Conservation (phyloP, 2,113 vertebrate genomes). For the Ictalurus furcatus region DNA sequence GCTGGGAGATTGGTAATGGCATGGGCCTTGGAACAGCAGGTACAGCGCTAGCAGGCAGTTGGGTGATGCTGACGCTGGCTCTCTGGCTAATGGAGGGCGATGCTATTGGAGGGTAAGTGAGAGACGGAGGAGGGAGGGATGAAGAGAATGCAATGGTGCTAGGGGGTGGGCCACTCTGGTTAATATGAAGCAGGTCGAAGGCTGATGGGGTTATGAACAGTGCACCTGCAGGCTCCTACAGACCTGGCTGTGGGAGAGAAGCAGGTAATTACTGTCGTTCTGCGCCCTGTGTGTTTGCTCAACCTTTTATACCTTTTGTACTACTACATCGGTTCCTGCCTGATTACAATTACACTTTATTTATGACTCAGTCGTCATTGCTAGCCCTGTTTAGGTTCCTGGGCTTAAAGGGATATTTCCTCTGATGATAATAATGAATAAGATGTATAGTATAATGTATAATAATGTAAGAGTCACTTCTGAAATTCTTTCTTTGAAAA, state of each 20-base stretch:
- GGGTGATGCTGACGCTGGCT: conserved; percentile 36
- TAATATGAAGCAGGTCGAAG: conserved; percentile 55
- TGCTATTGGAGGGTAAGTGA: conserved; percentile 21
- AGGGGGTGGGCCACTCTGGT: conserved; percentile 48
- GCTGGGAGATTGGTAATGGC: conserved; percentile 35
- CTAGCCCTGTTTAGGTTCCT: not conserved
- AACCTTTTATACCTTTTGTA: conserved; percentile 31
- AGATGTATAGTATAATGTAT: too few species aligned
- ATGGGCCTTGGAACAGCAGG: conserved; percentile 21
- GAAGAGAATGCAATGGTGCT: not conserved
- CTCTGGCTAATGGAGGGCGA: conserved; percentile 36
- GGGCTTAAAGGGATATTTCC: not conserved
- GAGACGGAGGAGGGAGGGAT: not conserved
- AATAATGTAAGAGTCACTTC: not conserved
- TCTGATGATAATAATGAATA: too few species aligned
- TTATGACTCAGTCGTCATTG: not conserved
- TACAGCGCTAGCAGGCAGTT: conserved; percentile 42
- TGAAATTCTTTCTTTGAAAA: conserved; percentile 38
- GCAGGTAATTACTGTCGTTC: conserved; percentile 48
- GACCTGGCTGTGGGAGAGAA: conserved; percentile 17
- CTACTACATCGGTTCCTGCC: conserved; percentile 2
- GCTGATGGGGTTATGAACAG: conserved; percentile 44
- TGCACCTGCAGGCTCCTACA: conserved; percentile 38
- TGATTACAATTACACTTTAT: conserved; percentile 19
- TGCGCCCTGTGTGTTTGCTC: conserved; percentile 34